A percentile compares a stretch with the other conserved stretches of the same genome.
Conservation (phyloP, 2,113 vertebrate genomes). For the Oryzias woworae region DNA sequence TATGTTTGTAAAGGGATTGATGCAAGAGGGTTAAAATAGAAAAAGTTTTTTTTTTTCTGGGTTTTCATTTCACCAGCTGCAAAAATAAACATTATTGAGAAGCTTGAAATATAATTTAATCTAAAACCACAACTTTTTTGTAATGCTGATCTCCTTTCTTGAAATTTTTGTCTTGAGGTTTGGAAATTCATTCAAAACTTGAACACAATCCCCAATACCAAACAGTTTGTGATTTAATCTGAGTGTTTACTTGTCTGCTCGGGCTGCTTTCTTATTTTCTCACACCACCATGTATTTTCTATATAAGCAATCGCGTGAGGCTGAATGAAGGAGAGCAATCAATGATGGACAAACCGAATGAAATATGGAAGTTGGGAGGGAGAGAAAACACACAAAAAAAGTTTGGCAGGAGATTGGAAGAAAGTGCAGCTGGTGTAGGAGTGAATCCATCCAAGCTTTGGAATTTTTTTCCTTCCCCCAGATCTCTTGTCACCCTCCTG, state of each 20-base stretch:
- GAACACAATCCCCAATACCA: conserved; percentile 1
- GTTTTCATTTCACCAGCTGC: background rate
- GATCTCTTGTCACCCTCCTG: conserved; percentile 46
- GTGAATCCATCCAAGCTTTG: conserved; percentile 57
- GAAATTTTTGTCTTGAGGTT: conserved; percentile 23
- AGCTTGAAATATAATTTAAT: conserved; percentile 15
- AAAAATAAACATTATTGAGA: conserved; percentile 20
- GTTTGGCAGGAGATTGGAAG: conserved; percentile 64
- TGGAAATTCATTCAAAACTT: conserved; percentile 13
- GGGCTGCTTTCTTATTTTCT: conserved; percentile 52
- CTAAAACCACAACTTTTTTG: conserved; percentile 15
- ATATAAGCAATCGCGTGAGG: conserved; percentile 48
- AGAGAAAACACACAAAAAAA: conserved; percentile 59
- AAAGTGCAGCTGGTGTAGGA: conserved; percentile 70
- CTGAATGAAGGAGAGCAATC: conserved; percentile 46
- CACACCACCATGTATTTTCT: conserved; percentile 43
- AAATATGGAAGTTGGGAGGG: conserved; percentile 54
- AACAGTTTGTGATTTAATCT: conserved; percentile 28
- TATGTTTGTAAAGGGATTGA: background rate
- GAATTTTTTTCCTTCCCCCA: conserved; percentile 11
- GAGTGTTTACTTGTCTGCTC: conserved; percentile 43
- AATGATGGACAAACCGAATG: conserved; percentile 50
- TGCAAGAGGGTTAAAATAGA: no score
- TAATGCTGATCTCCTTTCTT: conserved; percentile 13
- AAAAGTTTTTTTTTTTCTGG: background rate